Evolutionary conservation across 2,888 invertebrate genomes (phyloP).

Genomic region (Cheilosia impressa): DNA sequence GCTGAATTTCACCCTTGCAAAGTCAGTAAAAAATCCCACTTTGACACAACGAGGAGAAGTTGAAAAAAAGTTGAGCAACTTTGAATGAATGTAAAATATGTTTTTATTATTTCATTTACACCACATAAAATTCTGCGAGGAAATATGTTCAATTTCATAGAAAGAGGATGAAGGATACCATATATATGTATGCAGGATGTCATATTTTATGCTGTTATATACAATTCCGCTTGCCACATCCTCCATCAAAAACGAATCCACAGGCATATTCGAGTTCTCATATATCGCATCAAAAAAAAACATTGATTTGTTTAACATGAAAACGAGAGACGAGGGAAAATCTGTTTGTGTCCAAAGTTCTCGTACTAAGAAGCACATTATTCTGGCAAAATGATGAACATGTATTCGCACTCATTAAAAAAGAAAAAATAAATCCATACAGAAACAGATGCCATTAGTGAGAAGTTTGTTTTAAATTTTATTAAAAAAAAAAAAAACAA

Average conservation of each 20-base stretch:
- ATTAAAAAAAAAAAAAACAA: neutral
- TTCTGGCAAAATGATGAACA: conserved; percentile 22
- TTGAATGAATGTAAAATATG: conserved; percentile 62
- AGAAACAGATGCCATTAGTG: conserved; percentile 64
- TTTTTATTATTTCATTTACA: conserved; percentile 61
- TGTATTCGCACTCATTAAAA: conserved; percentile 59
- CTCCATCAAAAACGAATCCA: neutral
- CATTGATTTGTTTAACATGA: conserved; percentile 50
- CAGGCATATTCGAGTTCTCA: neutral
- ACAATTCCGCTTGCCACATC: neutral
- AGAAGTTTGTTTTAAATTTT: conserved; percentile 48
- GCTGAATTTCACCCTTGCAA: conserved; percentile 35
- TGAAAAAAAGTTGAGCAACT: conserved; percentile 37
- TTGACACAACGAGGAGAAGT: conserved; percentile 7
- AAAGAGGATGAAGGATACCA: neutral
- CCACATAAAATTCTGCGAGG: conserved; percentile 34
- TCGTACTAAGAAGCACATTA: neutral
- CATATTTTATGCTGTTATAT: conserved; percentile 16
- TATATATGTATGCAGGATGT: neutral
- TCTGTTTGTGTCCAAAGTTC: conserved; percentile 51
- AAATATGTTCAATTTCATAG: conserved; percentile 8
- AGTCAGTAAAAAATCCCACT: conserved; percentile 40
- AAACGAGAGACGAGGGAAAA: conserved; percentile 47
- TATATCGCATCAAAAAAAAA: neutral
- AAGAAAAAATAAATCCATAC: conserved; percentile 59